Evolutionary conservation across 2,113 vertebrate species (phyloP).

Genomic region (Salvelinus sp.): DNA sequence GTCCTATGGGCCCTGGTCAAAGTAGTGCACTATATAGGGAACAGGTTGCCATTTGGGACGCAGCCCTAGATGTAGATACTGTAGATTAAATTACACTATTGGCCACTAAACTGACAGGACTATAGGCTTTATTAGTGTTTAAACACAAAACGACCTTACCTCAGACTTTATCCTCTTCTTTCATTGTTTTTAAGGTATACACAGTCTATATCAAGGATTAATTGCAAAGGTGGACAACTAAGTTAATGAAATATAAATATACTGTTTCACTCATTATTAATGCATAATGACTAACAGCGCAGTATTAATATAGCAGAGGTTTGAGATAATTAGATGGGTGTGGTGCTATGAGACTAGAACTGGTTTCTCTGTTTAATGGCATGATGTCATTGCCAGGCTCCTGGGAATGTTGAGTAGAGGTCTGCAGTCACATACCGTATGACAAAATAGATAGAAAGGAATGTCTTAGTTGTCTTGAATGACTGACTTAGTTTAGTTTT

Average conservation of each 20-base stretch:
- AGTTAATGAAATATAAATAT: constrained; percentile 57
- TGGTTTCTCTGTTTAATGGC: not conserved
- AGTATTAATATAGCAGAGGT: constrained; percentile 47
- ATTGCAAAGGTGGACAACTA: constrained; percentile 57
- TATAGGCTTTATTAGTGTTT: too few species aligned
- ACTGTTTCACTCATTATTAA: constrained; percentile 62
- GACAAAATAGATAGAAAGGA: too few species aligned
- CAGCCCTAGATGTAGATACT: not conserved
- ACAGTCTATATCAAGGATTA: constrained; percentile 24
- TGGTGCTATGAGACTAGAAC: not conserved
- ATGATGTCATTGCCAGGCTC: not conserved
- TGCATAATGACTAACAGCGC: constrained; percentile 50
- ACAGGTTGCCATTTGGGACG: too few species aligned
- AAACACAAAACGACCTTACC: not conserved
- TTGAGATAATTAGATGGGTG: not conserved
- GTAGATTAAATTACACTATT: not conserved
- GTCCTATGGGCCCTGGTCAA: not conserved
- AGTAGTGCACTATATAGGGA: too few species aligned
- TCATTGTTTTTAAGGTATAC: not conserved
- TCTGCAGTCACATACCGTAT: too few species aligned
- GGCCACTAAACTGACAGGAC: not conserved
- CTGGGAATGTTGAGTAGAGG: not conserved
- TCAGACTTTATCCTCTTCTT: not conserved
- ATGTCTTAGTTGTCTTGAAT: too few species aligned
- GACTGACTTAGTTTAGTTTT: too few species aligned